Percentiles rank a stretch among this genome's conserved stretches.
Evolutionary conservation across 2,888 invertebrate genomes (phyloP).

Genomic region (Caenorhabditis macrosperma): DNA sequence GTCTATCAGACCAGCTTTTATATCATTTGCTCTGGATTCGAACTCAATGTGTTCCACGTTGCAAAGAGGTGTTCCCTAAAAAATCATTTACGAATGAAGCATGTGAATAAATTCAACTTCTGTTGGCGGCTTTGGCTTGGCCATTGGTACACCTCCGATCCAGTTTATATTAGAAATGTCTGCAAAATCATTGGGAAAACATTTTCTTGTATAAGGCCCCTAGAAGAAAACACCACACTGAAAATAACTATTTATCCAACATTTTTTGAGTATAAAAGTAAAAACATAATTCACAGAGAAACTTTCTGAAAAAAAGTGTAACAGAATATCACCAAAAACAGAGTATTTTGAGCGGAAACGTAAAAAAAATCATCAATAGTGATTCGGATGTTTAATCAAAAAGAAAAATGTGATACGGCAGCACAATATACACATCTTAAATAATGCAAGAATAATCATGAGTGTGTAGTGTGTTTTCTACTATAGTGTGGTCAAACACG

Average conservation of each 20-base stretch:
- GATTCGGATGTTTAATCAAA: too few species aligned
- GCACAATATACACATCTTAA: neutral
- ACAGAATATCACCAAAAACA: too few species aligned
- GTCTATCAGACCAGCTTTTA: slow-evolving; percentile 60
- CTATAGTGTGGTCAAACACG: slow-evolving; percentile 31
- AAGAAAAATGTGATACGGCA: neutral
- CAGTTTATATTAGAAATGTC: neutral
- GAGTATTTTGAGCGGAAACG: neutral
- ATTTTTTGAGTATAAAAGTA: too few species aligned
- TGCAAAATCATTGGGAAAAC: too few species aligned
- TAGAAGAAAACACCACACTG: too few species aligned
- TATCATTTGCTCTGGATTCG: slow-evolving; percentile 55
- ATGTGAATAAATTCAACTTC: slow-evolving; percentile 13
- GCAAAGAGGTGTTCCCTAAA: slow-evolving; percentile 51
- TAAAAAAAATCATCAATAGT: too few species aligned
- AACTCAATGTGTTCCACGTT: slow-evolving; percentile 63
- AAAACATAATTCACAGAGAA: too few species aligned
- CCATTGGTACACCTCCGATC: slow-evolving; percentile 28
- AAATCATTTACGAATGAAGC: neutral
- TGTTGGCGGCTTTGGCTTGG: slow-evolving; percentile 42
- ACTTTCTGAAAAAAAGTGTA: too few species aligned
- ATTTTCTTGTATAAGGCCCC: too few species aligned
- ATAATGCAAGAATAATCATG: neutral
- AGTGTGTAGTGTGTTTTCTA: neutral
- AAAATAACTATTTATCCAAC: too few species aligned